Evolutionary conservation across 1,140 invertebrate species (phyloP), one percentile per base, ranked within the genome.

Genomic region (Vanessa atalanta): DNA sequence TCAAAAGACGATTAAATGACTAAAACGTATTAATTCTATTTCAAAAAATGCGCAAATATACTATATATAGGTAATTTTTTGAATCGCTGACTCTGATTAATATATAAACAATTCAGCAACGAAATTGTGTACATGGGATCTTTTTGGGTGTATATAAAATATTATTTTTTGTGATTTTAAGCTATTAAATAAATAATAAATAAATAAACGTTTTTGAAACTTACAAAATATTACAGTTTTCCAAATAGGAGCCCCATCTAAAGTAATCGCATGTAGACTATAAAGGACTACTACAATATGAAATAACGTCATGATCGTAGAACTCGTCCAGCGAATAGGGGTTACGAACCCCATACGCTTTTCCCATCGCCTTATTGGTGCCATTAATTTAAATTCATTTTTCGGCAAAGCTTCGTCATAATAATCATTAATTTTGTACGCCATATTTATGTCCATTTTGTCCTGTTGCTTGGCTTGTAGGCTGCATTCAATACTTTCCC

Each of bases 301-400:
- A 26, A 86, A 79, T 9, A 76, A 12, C 9, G 57, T 70, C 51
- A 91, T 86, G 8, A 70, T 14, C 51, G 86, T 73, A n/a, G 77
- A 69, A 47, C 83, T 87, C 13, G 65, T 80, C 88, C 89, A 92
- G 57, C 79, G 76, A 7, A 92, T 84, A 20, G 86, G 78, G 20
- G 90, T 92, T 1, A 86, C 66, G 67, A 92, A 92, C 9, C 88
- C 90, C 69, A 85, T 76, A 20, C 68, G 75, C 77, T 87, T 89
- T 65, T 92, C 89, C 85, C 83, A 87, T 70, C 72, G 72, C 67
- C 89, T 80, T 31, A 88, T 51, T 0, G 81, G 75, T 4, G 65
- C 51, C 12, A 90, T 61, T 51, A 86, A 86, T 53, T 75, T 82
- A 3, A 80, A 75, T n/a, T 89, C 88, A 15, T 76, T 76, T 47